A percentile compares a stretch with the other conserved stretches of the same genome.
Conservation (phyloP, 2,113 vertebrate genomes). For the Morone saxatilis region DNA sequence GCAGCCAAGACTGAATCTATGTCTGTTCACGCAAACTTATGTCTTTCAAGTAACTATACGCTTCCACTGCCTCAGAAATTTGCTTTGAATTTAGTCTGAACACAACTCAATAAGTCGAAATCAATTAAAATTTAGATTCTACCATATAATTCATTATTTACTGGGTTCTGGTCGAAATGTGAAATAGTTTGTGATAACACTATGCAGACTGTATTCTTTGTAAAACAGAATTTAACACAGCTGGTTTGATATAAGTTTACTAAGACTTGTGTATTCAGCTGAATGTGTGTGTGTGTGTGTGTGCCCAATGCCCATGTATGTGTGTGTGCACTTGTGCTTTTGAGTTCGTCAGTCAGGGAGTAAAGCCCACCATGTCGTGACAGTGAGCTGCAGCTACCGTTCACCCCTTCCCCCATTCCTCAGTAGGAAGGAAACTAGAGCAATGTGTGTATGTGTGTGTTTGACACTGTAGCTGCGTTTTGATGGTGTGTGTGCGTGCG, state of each 20-base stretch:
- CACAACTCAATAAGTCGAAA: neutral
- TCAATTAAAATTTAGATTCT: neutral
- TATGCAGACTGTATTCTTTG: neutral
- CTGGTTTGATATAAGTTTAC: neutral
- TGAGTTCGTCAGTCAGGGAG: slow-evolving; percentile 7
- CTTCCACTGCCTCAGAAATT: neutral
- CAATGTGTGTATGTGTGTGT: slow-evolving; percentile 60
- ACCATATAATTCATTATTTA: neutral
- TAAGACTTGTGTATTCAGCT: neutral
- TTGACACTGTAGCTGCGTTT: slow-evolving; percentile 33
- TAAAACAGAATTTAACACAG: neutral
- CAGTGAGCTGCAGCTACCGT: slow-evolving; percentile 65
- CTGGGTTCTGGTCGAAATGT: neutral
- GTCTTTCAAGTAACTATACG: too few species aligned
- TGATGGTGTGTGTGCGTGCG: slow-evolving; percentile 52
- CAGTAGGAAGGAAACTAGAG: slow-evolving; percentile 76
- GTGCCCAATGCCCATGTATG: neutral
- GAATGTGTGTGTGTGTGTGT: neutral
- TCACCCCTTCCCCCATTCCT: slow-evolving; percentile 69
- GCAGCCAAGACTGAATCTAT: neutral
- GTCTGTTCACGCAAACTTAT: neutral
- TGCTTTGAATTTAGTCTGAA: neutral
- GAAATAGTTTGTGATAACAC: neutral
- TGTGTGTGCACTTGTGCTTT: neutral
- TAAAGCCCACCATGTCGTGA: slow-evolving; percentile 68